These are phyloP conservation scores for Otus sunia DNA, from an alignment of 2,113 vertebrate genomes.

Conservation along the genomic window DNA sequence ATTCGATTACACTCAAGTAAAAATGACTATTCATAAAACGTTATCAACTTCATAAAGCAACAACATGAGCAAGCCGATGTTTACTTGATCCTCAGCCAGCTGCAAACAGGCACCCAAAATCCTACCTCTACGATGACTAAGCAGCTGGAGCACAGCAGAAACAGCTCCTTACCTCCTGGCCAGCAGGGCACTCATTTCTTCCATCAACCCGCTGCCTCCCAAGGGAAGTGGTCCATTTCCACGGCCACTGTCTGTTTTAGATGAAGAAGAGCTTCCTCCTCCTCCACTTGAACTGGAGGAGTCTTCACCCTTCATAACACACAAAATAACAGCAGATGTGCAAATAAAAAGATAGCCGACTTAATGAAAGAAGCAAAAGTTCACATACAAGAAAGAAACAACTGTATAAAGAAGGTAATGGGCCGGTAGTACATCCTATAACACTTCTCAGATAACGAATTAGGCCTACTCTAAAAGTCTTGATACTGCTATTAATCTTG, in stretches of 20 bases:
- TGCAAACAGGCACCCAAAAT: neutral
- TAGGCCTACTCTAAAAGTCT: neutral
- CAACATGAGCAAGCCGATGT: neutral
- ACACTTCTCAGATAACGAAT: neutral
- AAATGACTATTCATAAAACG: neutral
- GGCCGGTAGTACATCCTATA: neutral
- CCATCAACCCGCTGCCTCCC: conserved; percentile 92
- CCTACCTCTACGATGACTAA: neutral
- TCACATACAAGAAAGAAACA: neutral
- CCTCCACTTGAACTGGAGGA: conserved; percentile 76
- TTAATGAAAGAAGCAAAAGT: neutral
- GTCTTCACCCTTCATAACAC: conserved; percentile 82
- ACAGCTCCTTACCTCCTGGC: conserved; percentile 86
- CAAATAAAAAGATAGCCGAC: neutral
- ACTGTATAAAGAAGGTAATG: neutral
- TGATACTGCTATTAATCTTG: neutral
- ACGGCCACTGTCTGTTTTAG: conserved; percentile 85
- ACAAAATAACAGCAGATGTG: conserved; percentile 10
- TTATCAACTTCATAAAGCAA: neutral
- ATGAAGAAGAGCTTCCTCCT: conserved; percentile 60
- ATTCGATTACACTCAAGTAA: neutral
- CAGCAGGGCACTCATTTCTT: conserved; percentile 98
- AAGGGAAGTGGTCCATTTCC: conserved; percentile 91
- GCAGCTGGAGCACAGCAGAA: neutral
- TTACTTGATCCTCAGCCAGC: conserved; percentile 2